phyloP scores from a whole-genome alignment of 2,888 invertebrate species.

The Abrostola triplasia region DNA sequence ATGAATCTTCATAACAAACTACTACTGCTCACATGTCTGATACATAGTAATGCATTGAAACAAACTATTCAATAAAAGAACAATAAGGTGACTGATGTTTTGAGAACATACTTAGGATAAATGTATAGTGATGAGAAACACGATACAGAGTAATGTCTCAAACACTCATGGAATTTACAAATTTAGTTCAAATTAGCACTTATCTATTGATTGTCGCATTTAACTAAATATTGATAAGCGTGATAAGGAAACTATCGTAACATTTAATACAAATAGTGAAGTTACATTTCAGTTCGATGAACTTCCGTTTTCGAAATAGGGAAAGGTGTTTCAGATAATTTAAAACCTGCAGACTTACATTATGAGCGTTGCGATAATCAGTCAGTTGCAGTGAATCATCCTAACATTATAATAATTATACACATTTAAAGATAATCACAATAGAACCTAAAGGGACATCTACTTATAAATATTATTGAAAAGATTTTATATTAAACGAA shows the following conservation, averaged over 20 bases:
- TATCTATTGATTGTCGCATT: conserved; percentile 59
- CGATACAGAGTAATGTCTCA: conserved; percentile 5
- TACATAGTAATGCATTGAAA: conserved; percentile 50
- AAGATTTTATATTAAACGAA: neutral
- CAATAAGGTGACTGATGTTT: conserved; percentile 51
- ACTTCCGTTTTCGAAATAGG: conserved; percentile 80
- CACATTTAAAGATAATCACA: neutral
- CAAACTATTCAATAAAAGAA: conserved; percentile 54
- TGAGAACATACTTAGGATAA: conserved; percentile 32
- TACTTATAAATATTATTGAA: conserved; percentile 4
- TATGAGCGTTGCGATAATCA: conserved; percentile 3
- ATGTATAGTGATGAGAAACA: conserved; percentile 1
- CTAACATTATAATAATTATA: neutral
- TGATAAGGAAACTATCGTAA: conserved; percentile 74
- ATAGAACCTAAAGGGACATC: conserved; percentile 4
- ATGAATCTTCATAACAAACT: conserved; percentile 37
- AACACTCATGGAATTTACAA: conserved; percentile 14
- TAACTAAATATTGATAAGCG: conserved; percentile 71
- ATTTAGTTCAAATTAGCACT: conserved; percentile 41
- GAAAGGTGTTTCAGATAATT: conserved; percentile 74
- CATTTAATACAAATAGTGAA: conserved; percentile 57
- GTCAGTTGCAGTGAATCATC: neutral
- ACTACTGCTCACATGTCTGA: conserved; percentile 18
- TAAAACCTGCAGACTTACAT: conserved; percentile 20
- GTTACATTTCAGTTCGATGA: conserved; percentile 78